Conservation (phyloP, 1,140 invertebrate species). For the Phthorimaea operculella region DNA sequence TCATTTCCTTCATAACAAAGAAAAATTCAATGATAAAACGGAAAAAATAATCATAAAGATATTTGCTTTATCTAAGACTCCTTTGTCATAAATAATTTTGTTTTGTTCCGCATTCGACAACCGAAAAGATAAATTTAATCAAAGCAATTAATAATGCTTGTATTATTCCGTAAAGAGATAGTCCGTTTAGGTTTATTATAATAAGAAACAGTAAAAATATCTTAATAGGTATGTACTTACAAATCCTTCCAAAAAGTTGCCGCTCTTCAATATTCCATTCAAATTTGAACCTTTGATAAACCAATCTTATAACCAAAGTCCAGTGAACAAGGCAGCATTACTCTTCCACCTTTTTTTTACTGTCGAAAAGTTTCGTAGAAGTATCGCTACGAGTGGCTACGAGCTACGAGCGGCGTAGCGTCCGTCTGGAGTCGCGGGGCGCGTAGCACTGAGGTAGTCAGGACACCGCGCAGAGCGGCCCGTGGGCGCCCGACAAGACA, state of each 20-base stretch:
- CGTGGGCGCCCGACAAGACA: constrained; percentile 52
- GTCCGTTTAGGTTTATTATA: no score
- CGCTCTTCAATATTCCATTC: constrained; percentile 10
- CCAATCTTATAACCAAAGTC: constrained; percentile 7
- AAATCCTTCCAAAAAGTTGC: constrained; percentile 27
- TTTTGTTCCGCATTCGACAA: not conserved
- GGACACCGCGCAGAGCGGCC: not conserved
- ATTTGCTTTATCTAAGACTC: no score
- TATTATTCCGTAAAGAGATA: no score
- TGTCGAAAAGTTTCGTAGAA: constrained; percentile 14
- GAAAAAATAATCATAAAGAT: no score
- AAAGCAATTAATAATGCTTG: no score
- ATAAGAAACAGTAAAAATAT: no score
- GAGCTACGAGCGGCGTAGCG: constrained; percentile 37
- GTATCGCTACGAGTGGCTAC: constrained; percentile 18
- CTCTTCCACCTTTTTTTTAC: constrained; percentile 23
- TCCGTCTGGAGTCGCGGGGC: constrained; percentile 46
- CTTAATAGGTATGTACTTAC: no score
- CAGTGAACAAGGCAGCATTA: constrained; percentile 23
- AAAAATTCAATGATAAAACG: no score
- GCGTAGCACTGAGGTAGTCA: constrained; percentile 49
- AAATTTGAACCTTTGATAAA: constrained; percentile 7
- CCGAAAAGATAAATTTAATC: not conserved
- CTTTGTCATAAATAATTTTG: no score
- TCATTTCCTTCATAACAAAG: no score